Base-by-base conservation (phyloP, 2,888 invertebrate genomes). In the Plagodis dolabraria region DNA sequence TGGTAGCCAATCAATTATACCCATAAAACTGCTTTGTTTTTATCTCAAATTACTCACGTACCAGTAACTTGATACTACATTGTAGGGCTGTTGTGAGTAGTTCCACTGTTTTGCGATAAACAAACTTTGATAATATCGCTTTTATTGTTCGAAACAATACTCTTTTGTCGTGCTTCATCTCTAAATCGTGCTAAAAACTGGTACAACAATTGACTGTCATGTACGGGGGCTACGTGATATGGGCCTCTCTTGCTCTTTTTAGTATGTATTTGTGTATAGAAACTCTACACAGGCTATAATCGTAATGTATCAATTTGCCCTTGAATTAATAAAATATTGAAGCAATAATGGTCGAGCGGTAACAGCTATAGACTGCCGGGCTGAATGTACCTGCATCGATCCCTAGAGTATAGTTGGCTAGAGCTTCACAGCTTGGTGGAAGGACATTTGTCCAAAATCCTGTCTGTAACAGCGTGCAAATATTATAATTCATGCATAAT, bases 71-170 rank as follows among this genome's bases (percentile, higher is more conserved):
- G 35, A 61, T 61, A 40, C 47, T 43, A 49, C 62, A 56, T 55
- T 66, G 54, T 62, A 38, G 50, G 47, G 36, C 33, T 44, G 45
- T 38, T 55, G 50, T 53, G 48, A 47, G 22, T 53, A 47, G 22
- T 53, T 57, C 47, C 40, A 33, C 22, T 51, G 10, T 45, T 10
- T 40, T 43, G 33, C 50, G 61, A 64, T 59, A 58, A 61, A 50
- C 43, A 44, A 0, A 5, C 22, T 36, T 33, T 33, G 12, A 43
- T 46, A 53, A 47, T 11, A 46, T 47, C 47, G 53, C 42, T 50
- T 50, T 55, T 57, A 51, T 61, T 64, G 62, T 64, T 56, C 40
- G 22, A 52, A 67, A 67, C 64, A 67, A 64, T 60, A 45, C n/a
- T 53, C 35, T 48, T 62, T 55, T 62, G 55, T 61, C 22, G 22